Evolutionary conservation across 2,797 vertebrate genomes (phyloP), one percentile per base, ranked within the genome.

Genomic region (Pipistrellus pygmaeus): DNA sequence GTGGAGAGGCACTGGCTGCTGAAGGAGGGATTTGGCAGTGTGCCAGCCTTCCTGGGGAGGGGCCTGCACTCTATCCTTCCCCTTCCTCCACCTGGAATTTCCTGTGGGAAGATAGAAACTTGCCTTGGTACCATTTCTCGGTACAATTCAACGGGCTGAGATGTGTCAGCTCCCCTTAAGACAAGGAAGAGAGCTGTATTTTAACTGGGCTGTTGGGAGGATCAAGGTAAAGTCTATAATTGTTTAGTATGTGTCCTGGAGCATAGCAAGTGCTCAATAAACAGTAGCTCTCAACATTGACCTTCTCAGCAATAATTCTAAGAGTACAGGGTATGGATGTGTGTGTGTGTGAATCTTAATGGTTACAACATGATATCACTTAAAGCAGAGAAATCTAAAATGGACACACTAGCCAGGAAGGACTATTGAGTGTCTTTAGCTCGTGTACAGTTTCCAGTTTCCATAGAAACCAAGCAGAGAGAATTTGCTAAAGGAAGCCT

Each of bases 381-480:
- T 92, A 95, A 91, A 95, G 38, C 35, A 57, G 83, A 96, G 64
- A 93, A 88, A 90, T 77, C 71, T 57, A 87, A 96, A 93, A 95
- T 94, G 95, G 92, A 62, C 95, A 97, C 88, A 93, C 96, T 93
- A 94, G 8, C 17, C 68, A 92, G 88, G 78, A 6, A 95, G 95
- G 86, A 95, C 94, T 96, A 86, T 3, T 80, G 6, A 7, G 96
- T 85, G 69, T 87, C 81, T 90, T 90, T 76, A 95, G 96, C 97
- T 89, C 80, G 64, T 94, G 93, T 64, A 81, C 25, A 25, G 41
- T 93, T 96, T 95, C 93, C 72, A 95, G 98, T 98, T 98, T 93
- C 98, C 97, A 97, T 97, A 97, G 98, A 96, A 98, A 98, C 98
- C 14, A 96, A 97, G 97, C 85, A 87, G 95, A 95, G 80, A 92